These are phyloP conservation scores for Catharus ustulatus DNA, from an alignment of 2,797 vertebrate genomes.

Conservation along the genomic window DNA sequence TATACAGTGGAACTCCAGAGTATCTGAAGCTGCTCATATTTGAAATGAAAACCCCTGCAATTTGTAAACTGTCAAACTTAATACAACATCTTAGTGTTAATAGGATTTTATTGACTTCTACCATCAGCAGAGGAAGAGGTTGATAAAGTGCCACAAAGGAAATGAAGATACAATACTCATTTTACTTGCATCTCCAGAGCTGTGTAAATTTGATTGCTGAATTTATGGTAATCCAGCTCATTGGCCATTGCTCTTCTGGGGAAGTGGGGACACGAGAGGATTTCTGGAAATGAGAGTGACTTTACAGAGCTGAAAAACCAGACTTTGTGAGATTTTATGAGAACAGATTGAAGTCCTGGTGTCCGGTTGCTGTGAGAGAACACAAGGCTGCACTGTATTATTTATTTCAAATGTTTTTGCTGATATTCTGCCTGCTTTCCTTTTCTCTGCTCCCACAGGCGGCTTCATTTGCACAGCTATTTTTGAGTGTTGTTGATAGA, in stretches of 20 bases:
- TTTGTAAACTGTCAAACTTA: slow-evolving; percentile 68
- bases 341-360: neutral
- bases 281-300: neutral
- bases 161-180: slow-evolving; percentile 51
- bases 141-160: slow-evolving; percentile 51
- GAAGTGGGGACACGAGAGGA: neutral
- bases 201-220: slow-evolving; percentile 28
- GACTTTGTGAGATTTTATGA: neutral
- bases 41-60: slow-evolving; percentile 58
- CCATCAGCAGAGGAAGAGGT: slow-evolving; percentile 51
- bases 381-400: neutral
- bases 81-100: slow-evolving; percentile 60
- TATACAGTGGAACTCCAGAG: neutral
- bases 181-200: slow-evolving; percentile 44
- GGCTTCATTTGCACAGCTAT: neutral
- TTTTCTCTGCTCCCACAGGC: neutral
- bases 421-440: neutral
- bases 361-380: neutral
- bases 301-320: neutral
- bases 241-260: slow-evolving; percentile 16
- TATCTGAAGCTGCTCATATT: slow-evolving; percentile 9
- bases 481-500: neutral
- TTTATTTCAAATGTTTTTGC: neutral
- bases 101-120: slow-evolving; percentile 65
- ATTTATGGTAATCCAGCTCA: slow-evolving; percentile 33